A percentile compares a stretch with the other conserved stretches of the same genome.
These are phyloP conservation scores for Metallyticus violacea DNA, from an alignment of 2,888 invertebrate genomes.

Conservation along the genomic window DNA sequence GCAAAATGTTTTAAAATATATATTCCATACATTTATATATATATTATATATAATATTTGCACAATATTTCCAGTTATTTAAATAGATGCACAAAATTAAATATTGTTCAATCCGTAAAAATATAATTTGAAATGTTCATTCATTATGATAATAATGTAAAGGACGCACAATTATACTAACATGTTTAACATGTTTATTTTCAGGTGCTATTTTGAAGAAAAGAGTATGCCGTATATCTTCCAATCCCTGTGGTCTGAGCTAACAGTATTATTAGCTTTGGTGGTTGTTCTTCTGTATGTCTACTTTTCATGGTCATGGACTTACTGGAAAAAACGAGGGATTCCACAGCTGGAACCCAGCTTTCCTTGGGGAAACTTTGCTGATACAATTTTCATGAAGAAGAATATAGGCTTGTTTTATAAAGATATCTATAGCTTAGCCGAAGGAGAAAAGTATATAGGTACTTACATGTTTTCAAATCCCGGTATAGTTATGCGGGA, in stretches of 20 bases:
- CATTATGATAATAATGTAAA: no score
- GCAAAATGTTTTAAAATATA: no score
- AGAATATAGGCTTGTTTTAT: constrained; percentile 22
- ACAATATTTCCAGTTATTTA: no score
- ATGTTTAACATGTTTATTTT: no score
- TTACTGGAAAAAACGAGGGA: constrained; percentile 8
- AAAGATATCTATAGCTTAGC: constrained; percentile 53
- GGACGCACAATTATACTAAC: no score
- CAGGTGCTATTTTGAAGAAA: background rate
- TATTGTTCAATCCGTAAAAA: no score
- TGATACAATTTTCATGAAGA: background rate
- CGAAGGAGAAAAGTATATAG: constrained; percentile 41
- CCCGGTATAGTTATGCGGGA: constrained; percentile 9
- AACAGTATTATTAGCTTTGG: background rate
- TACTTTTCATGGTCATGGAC: background rate
- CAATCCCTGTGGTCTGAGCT: background rate
- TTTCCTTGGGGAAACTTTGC: constrained; percentile 5
- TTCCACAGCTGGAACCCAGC: background rate
- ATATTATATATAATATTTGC: no score
- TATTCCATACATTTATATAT: no score
- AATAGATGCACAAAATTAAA: no score
- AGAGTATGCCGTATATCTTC: background rate
- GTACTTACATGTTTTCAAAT: constrained; percentile 32
- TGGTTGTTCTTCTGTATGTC: background rate
- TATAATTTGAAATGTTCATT: no score